Evolutionary conservation across 1,140 invertebrate species (phyloP), one percentile per base, ranked within the genome.

Genomic region (Pentalonia nigronervosa): DNA sequence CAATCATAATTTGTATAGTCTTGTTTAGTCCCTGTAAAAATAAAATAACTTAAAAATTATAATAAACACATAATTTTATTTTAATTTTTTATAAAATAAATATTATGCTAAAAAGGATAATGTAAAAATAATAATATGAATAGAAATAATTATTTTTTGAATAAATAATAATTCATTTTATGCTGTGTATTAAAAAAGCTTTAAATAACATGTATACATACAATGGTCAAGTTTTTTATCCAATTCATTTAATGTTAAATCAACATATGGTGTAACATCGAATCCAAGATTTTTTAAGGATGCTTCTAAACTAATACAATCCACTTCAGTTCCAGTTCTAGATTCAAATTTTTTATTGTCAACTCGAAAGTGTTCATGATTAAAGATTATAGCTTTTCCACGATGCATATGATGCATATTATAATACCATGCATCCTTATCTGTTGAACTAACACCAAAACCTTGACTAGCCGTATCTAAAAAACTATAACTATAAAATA

Each of bases 361-460:
- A 84, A 94, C 93, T 34, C 90, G 53, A 94, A 98, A 98, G 95
- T 96, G 95, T 95, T 98, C 97, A 95, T 99, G 98, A 95, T 99
- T 99, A 94, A 99, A 98, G 94, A 99, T 98, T 1, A 99, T 94
- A 25, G 98, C 98, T 92, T 97, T 95, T n/a, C 98, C 98, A 93
- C 98, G 96, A 93, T 97, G 96, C 87, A 96, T 95, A 95, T 99
- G 97, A 94, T 97, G 97, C 98, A 99, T 99, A 94, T 98, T 98
- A 94, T 99, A 99, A 94, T 97, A 97, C 9, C 96, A 95, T 7
- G 97, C 97, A 95, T 97, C 96, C 94, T 96, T 96, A 21, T 96
- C 96, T 0, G 96, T 96, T 30, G 97, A 93, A 86, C 76, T 93
- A 53, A 56, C 56, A 9, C 81, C 91, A 45, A 20, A 23, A 25